These are phyloP conservation scores for Ennomos quercinarius DNA, from an alignment of 2,888 invertebrate genomes.

Conservation along the genomic window DNA sequence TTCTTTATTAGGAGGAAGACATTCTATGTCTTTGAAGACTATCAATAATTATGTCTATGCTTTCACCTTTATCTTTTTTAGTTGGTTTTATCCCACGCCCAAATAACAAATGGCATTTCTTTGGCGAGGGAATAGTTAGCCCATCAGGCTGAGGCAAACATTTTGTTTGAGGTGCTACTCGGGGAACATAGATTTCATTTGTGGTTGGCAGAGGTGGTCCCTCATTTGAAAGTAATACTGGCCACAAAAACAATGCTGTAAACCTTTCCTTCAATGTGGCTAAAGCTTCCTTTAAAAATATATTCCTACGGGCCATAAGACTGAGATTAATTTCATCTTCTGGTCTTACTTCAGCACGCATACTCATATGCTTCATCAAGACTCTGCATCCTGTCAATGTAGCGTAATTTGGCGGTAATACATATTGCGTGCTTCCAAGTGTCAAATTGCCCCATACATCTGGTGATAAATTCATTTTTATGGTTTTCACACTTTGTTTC, in stretches of 20 bases:
- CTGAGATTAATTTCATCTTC: constrained; percentile 44
- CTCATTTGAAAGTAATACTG: constrained; percentile 66
- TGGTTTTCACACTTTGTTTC: constrained; percentile 42
- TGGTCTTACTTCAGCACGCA: background rate
- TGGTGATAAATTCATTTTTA: constrained; percentile 36
- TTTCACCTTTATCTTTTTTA: background rate
- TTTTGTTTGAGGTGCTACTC: background rate
- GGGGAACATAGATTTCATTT: constrained; percentile 2
- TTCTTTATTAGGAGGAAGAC: background rate
- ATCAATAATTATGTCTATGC: background rate
- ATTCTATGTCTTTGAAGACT: background rate
- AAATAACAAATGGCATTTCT: background rate
- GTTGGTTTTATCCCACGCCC: background rate
- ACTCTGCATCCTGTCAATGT: constrained; percentile 67
- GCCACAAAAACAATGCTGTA: constrained; percentile 65
- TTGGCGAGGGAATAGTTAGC: constrained; percentile 4
- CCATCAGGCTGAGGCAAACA: background rate
- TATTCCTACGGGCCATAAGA: constrained; percentile 50
- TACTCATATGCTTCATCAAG: constrained; percentile 53
- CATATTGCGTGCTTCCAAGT: constrained; percentile 47
- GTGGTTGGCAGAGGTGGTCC: background rate
- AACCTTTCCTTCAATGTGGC: constrained; percentile 59
- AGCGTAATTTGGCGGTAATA: constrained; percentile 68
- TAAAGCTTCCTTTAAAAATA: constrained; percentile 51
- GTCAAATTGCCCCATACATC: constrained; percentile 62